Base-by-base conservation (phyloP, 2,888 invertebrate genomes). In the Cephus runcator region DNA sequence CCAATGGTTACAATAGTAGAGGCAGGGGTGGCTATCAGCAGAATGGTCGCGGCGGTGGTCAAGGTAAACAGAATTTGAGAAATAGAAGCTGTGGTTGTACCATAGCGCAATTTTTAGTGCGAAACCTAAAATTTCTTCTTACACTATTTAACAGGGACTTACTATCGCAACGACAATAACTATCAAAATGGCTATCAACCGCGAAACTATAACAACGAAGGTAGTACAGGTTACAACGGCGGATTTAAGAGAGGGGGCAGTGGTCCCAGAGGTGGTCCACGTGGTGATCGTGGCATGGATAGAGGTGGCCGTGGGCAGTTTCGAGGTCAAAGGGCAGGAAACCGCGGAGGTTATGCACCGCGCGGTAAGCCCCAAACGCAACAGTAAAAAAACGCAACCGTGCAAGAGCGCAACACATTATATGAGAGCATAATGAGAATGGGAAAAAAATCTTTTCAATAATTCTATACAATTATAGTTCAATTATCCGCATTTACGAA, bases 1-100 rank as follows among this genome's bases (percentile, higher is more conserved):
- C 92, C 79, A 93, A 93, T 85, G 92, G 92, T 81, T 93, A 93
- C 89, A 93, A 93, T 87, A 90, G 93, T 80, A 93, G 94, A 88
- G 93, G 93, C 80, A 90, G 93, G 85, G 93, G 89, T 80, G 87
- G 89, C 73, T 90, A 90, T 89, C 88, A 92, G 91, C 89, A 91
- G 82, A 91, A 92, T 83, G 91, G 91, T 69, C 92, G 85, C 36
- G 92, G 85, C 81, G 88, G 80, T 40, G 85, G 88, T 15, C 88
- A 89, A 85, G 88, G 90, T 89, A 84, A 81, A 79, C 69, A 80
- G 78, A 79, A 82, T 78, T 78, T 33, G 34, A 73, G 81, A 71
- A 69, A 76, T 71, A 73, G 35, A 69, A n/a, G 74, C 36, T 75
- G 31, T 34, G 12, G 4, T 12, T 33, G 12, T 71, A 34, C 30